Evolutionary conservation across 2,797 vertebrate genomes (phyloP).

Genomic region (Anableps anableps): DNA sequence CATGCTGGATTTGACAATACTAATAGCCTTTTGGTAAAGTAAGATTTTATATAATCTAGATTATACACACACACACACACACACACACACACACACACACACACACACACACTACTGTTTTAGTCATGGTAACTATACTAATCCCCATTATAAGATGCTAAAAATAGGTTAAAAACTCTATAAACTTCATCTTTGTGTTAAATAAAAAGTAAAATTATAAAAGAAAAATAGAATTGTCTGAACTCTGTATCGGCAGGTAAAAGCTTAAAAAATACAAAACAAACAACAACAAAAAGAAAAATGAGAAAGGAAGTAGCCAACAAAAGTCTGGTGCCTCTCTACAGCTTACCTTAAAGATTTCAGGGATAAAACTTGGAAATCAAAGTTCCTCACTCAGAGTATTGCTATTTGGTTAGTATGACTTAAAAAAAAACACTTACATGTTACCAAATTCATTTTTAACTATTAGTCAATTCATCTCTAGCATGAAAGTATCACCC

Average conservation of each 20-base stretch:
- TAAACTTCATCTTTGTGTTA: not conserved
- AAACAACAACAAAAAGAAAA: too few relatives aligned
- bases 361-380: not conserved
- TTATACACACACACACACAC: too few relatives aligned
- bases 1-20: too few relatives aligned
- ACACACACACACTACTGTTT: not conserved
- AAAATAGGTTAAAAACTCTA: not conserved
- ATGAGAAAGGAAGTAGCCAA: not conserved
- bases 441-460: not conserved
- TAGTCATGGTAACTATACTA: not conserved
- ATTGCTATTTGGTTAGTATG: not conserved
- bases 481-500: conserved; percentile 16
- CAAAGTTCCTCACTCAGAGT: not conserved
- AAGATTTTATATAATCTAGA: too few relatives aligned
- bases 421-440: not conserved
- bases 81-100: too few relatives aligned
- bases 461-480: conserved; percentile 15
- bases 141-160: not conserved
- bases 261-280: not conserved
- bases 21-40: too few relatives aligned
- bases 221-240: not conserved
- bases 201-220: not conserved
- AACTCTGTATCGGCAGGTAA: not conserved
- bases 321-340: too few relatives aligned
- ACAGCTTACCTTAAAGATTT: too few relatives aligned